A percentile compares a stretch with the other conserved stretches of the same genome.
Evolutionary conservation across 2,888 invertebrate species (phyloP).

Genomic region (Pseudococcus longispinus): DNA sequence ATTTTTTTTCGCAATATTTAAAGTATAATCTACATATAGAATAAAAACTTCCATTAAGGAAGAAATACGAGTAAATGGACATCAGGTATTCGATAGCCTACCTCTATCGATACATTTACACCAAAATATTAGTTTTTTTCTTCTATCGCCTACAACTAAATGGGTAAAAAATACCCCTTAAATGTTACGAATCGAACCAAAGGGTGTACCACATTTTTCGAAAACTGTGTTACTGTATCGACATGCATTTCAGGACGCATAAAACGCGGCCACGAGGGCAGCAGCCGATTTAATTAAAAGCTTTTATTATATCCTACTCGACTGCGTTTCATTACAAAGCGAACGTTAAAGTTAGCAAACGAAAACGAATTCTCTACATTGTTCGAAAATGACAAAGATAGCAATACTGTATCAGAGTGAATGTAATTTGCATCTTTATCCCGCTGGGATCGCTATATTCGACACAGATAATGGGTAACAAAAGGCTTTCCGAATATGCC

Average conservation of each 20-base stretch:
- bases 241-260: constrained; percentile 47
- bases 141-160: not conserved
- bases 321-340: constrained; percentile 35
- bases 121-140: not conserved
- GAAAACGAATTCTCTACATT: constrained; percentile 52
- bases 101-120: not conserved
- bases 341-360: constrained; percentile 51
- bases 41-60: not conserved
- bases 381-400: constrained; percentile 54
- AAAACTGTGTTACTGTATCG: constrained; percentile 41
- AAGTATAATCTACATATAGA: not conserved
- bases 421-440: constrained; percentile 54
- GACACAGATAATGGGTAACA: constrained; percentile 45
- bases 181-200: not conserved
- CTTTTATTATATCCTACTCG: constrained; percentile 22
- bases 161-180: not conserved
- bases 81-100: not conserved
- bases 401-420: constrained; percentile 17
- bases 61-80: not conserved
- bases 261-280: constrained; percentile 10
- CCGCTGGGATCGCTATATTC: constrained; percentile 50
- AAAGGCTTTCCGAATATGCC: constrained; percentile 38
- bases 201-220: not conserved
- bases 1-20: not conserved
- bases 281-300: constrained; percentile 52